Conservation (phyloP, 2,113 vertebrate species). For the Serinus canaria region DNA sequence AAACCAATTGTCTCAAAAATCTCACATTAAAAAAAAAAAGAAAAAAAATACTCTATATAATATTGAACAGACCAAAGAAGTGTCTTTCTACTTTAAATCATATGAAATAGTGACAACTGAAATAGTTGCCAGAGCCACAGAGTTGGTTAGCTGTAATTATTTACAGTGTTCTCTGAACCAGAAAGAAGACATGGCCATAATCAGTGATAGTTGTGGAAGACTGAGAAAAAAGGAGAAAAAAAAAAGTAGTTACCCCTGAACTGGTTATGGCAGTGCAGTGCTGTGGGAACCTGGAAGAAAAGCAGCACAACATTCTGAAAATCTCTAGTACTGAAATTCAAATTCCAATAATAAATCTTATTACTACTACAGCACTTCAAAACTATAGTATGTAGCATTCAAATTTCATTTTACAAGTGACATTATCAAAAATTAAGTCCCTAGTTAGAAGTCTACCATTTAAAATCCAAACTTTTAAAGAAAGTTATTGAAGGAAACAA, state of each 20-base stretch:
- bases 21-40: not conserved
- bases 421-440: not conserved
- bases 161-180: not conserved
- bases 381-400: not conserved
- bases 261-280: not conserved
- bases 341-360: not conserved
- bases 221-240: fast-evolving
- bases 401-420: not conserved
- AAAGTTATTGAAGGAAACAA: not conserved
- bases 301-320: not conserved
- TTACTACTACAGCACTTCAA: not conserved
- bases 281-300: not conserved
- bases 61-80: not conserved
- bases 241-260: not conserved
- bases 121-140: not conserved
- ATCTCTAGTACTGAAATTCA: not conserved
- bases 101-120: not conserved
- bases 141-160: not conserved
- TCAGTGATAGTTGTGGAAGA: not conserved
- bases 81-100: not conserved
- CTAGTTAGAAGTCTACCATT: not conserved
- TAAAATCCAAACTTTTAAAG: not conserved
- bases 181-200: not conserved
- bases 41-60: not conserved
- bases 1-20: not conserved